Conservation (phyloP, 2,113 vertebrate species). For the Gymnobelideus leadbeateri region DNA sequence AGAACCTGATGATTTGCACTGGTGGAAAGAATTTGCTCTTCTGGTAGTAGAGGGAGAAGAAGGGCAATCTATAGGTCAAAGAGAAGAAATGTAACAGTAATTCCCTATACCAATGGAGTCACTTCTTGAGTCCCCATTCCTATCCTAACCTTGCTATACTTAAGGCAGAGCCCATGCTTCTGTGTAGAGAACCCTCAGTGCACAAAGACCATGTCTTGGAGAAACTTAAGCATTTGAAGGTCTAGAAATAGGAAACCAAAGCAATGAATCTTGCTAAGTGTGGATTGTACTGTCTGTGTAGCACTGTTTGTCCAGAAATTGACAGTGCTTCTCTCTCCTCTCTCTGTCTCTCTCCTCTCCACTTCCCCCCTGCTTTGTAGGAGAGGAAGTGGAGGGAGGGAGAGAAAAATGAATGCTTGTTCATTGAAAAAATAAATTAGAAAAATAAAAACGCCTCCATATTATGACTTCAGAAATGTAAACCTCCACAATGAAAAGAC, state of each 20-base stretch:
- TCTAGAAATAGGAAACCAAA: no score
- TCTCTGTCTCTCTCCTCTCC: no score
- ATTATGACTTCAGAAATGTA: background rate
- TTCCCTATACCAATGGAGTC: background rate
- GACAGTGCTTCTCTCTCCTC: no score
- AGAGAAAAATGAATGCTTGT: background rate
- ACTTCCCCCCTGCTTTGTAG: no score
- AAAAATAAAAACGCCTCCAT: background rate
- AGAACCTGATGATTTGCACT: background rate
- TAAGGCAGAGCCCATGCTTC: background rate
- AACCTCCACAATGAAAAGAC: background rate
- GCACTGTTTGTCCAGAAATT: no score
- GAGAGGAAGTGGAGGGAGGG: background rate
- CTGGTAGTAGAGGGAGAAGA: background rate
- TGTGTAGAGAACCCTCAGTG: background rate
- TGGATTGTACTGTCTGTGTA: no score
- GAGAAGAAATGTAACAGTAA: no score
- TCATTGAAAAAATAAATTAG: background rate
- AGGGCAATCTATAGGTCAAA: no score
- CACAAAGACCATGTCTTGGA: no score
- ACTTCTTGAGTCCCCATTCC: background rate
- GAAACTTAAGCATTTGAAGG: no score
- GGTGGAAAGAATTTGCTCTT: background rate
- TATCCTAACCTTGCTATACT: background rate
- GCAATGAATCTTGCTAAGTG: background rate